Base-by-base conservation (phyloP, 2,113 vertebrate species). In the Pelmatolapia mariae region DNA sequence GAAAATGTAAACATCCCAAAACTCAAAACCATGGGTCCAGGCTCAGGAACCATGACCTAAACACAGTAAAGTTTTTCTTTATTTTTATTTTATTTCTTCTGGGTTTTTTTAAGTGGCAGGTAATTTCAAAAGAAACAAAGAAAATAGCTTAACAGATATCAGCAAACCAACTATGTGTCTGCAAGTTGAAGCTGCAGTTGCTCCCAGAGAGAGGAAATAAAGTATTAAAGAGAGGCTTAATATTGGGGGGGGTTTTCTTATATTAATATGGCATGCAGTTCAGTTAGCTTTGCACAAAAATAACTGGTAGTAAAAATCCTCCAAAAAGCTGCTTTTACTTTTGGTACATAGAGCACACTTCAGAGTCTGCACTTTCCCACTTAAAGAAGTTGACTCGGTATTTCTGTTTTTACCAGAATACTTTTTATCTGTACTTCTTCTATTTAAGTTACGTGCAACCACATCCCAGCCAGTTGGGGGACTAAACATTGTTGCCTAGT, bases 41-140 rank as follows among this genome's bases (percentile, higher is more conserved):
- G 38, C 10, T 4, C 38, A 38, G 38, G 13, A 59, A 29, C 3
- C 56, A 59, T 31, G 8, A 29, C 13, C 26, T 38, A 38, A 38
- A 38, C 11, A 8, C 10, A 66, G 1, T 68, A 22, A 38, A 38
- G 11, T 13, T 33, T 61, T 61, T 33, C 1, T 63, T 36, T 63
- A 11, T 7, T 19, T 33, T 63, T 1, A 11, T 1, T 63, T 61
- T 19, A 61, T 61, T 10, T 19, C 5, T 61, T 61, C 15, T 3
- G 54, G 13, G 13, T 12, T 7, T 5, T 16, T 47, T 47, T 31
- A 9, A 61, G 15, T 33, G 15, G 26, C 15, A 61, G 22, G 3
- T 61, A 0, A 61, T 31, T 61, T 61, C 5, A 33, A 19, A 6
- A 19, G 31, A 7, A 63, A 36, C 0, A 0, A 2, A 24, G 8